Evolutionary conservation across 2,113 vertebrate genomes (phyloP), one percentile per base, ranked within the genome.

Genomic region (Aramus guarauna): DNA sequence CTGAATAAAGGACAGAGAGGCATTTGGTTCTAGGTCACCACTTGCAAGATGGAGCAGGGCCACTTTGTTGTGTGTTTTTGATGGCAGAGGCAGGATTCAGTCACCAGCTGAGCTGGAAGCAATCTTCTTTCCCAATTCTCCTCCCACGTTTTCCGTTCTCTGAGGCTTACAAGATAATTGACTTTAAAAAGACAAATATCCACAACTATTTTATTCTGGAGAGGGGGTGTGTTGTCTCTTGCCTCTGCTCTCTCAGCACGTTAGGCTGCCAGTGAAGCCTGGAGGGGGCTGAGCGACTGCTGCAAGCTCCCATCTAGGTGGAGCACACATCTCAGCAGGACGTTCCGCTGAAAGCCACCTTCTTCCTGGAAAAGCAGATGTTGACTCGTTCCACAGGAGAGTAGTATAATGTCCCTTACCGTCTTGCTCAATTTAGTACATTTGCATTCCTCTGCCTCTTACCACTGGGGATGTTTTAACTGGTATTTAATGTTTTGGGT

Each of bases 371-470:
- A 77, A 73, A 89, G 39, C 52, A 90, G 73, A 85, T 90, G 68
- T 72, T 78, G 30, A 69, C 53, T 90, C 15, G 18, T 62, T 75
- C 78, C 58, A n/a, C 32, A n/a, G 23, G 53, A 87, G 56, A 84
- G 24, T 47, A 24, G 26, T 82, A 60, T 47, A 58, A 86, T 69
- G 74, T 75, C 66, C 48, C 37, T 82, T 64, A 29, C 11, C 0
- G 1, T 87, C 7, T 39, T 86, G 59, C 52, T 95, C 48, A 75
- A 45, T 78, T 94, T 83, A 81, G 68, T 26, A 63, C 27, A 58
- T 92, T 95, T 91, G 58, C 91, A 94, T 66, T 85, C 66, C 39
- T 89, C 75, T 88, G 58, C 76, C 94, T 91, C 82, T 80, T 85
- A 41, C 48, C 15, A 20, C 69, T 82, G 48, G 30, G 71, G 43